Evolutionary conservation across 2,797 vertebrate species (phyloP).

Genomic region (Phrynocephalus forsythii): DNA sequence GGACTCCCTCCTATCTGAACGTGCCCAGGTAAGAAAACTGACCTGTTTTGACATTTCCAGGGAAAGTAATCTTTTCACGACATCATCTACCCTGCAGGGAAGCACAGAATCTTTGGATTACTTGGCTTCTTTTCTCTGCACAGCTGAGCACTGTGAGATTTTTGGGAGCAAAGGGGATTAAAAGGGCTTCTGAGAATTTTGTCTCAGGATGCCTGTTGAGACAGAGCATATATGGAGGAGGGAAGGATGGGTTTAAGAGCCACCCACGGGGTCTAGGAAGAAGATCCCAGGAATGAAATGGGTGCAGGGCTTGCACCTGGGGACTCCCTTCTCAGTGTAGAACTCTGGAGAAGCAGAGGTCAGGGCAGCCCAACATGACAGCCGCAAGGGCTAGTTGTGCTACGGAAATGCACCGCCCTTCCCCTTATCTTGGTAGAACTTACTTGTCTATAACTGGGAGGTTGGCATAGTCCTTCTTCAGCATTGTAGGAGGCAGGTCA

Average conservation of each 20-base stretch:
- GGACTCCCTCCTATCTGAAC: fast-evolving
- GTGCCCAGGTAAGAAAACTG: slow-evolving; percentile 65
- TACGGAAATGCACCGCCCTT: not conserved
- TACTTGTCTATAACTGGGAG: slow-evolving; percentile 88
- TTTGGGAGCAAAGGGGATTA: not conserved
- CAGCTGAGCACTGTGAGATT: slow-evolving; percentile 2
- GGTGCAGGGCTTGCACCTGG: not conserved
- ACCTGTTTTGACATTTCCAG: slow-evolving; percentile 93
- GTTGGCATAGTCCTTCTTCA: slow-evolving; percentile 85
- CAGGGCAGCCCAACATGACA: not conserved
- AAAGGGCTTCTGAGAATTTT: not conserved
- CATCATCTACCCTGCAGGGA: slow-evolving; percentile 84
- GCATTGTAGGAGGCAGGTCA: slow-evolving; percentile 83
- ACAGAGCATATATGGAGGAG: not conserved
- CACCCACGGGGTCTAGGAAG: not conserved
- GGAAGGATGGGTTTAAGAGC: not conserved
- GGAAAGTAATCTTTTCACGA: slow-evolving; percentile 89
- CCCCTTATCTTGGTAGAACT: slow-evolving; percentile 19
- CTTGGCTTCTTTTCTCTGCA: slow-evolving; percentile 11
- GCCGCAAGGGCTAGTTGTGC: not conserved
- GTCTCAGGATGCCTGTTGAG: not conserved
- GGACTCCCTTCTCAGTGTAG: not conserved
- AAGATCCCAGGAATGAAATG: not conserved
- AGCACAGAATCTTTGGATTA: slow-evolving; percentile 12
- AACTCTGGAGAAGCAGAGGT: not conserved